Percentiles rank a stretch among this genome's conserved stretches.
Evolutionary conservation across 2,888 invertebrate species (phyloP).

Genomic region (Diogma glabrata): DNA sequence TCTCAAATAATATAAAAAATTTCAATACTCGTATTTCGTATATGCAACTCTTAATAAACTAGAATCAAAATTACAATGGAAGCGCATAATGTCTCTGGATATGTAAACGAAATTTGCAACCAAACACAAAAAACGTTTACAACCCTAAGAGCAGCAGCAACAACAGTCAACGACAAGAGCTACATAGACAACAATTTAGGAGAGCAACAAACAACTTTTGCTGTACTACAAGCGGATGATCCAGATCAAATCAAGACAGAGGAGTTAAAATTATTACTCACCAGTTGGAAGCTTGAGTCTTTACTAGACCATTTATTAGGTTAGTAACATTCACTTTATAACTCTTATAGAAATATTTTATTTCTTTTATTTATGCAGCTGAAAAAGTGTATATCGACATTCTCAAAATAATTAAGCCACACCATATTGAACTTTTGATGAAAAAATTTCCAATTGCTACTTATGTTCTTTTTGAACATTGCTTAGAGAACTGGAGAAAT

Average conservation of each 20-base stretch:
- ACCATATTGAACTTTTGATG: background rate
- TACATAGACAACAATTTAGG: no score
- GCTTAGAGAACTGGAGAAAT: background rate
- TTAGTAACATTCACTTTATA: background rate
- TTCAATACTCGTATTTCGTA: no score
- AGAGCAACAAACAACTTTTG: no score
- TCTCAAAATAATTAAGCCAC: background rate
- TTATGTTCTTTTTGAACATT: background rate
- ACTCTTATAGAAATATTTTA: background rate
- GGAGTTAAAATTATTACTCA: background rate
- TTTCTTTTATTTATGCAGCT: background rate
- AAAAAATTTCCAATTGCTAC: background rate
- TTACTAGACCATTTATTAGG: background rate
- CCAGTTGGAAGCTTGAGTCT: background rate
- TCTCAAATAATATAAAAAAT: no score
- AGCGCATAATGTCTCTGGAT: no score
- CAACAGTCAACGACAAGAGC: no score
- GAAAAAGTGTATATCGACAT: background rate
- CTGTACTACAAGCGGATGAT: no score
- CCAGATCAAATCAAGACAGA: background rate
- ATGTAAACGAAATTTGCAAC: no score
- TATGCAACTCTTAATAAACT: no score
- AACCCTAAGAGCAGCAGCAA: no score
- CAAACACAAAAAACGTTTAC: no score
- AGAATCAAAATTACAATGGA: no score